Evolutionary conservation across 2,888 invertebrate genomes (phyloP).

Genomic region (Argyresthia albistria): DNA sequence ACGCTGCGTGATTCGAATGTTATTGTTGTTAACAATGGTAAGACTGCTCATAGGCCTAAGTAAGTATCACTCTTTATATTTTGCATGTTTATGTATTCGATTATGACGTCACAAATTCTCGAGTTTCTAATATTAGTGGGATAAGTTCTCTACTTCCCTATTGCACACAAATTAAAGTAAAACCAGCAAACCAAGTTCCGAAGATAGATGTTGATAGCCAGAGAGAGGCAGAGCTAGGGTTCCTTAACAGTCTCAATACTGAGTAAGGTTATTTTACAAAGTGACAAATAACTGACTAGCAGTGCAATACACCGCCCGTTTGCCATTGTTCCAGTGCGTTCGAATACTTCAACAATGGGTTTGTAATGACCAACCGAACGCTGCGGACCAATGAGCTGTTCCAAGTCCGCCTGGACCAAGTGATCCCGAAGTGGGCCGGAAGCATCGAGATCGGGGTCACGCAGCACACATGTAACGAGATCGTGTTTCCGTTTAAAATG

Average conservation of each 20-base stretch:
- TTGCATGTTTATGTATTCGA: neutral
- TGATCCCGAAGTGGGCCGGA: conserved; percentile 96
- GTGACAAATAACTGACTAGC: no score
- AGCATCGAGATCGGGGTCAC: conserved; percentile 96
- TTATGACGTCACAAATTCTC: no score
- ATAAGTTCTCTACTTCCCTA: no score
- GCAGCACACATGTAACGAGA: conserved; percentile 88
- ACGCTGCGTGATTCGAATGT: conserved; percentile 93
- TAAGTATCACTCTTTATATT: conserved; percentile 52
- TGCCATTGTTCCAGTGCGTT: conserved; percentile 74
- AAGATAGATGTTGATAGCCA: no score
- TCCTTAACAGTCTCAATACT: no score
- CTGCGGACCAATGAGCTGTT: conserved; percentile 91
- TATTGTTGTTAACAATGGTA: conserved; percentile 90
- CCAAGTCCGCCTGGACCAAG: conserved; percentile 91
- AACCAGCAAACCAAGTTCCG: no score
- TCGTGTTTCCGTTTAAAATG: conserved; percentile 95
- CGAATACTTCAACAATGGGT: conserved; percentile 95
- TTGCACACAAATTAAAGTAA: no score
- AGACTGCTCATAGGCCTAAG: conserved; percentile 95
- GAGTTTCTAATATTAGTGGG: no score
- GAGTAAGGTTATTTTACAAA: no score
- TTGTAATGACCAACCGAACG: conserved; percentile 90
- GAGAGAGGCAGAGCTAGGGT: no score
- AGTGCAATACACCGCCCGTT: no score